phyloP scores from a whole-genome alignment of 2,888 invertebrate species.

The Dynastes grantii region DNA sequence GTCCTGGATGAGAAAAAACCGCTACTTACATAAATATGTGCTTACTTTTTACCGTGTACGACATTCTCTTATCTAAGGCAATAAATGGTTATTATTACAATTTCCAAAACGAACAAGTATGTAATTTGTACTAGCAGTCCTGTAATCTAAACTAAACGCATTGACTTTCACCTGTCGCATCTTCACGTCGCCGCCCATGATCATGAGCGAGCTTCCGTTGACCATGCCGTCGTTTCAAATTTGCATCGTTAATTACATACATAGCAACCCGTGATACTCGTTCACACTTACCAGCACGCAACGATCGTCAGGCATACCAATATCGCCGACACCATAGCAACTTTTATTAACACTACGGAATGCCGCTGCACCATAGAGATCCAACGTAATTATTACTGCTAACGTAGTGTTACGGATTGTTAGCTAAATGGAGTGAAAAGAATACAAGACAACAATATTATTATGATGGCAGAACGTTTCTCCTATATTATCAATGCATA shows the following conservation, averaged over 20 bases:
- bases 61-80: no score
- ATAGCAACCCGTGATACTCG: conserved; percentile 45
- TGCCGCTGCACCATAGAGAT: not conserved
- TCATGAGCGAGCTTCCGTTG: conserved; percentile 9
- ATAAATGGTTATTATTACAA: no score
- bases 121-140: no score
- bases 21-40: no score
- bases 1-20: no score
- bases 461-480: conserved; percentile 12
- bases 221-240: conserved; percentile 43
- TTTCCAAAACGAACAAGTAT: no score
- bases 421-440: conserved; percentile 27
- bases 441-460: conserved; percentile 18
- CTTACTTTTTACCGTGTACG: no score
- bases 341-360: conserved; percentile 38
- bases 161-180: conserved; percentile 16
- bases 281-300: conserved; percentile 46
- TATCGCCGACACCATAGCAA: conserved; percentile 17
- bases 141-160: no score
- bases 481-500: not conserved
- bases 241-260: conserved; percentile 55
- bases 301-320: conserved; percentile 29
- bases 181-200: not conserved
- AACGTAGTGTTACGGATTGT: conserved; percentile 23
- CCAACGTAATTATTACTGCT: conserved; percentile 8